Base-by-base conservation (phyloP, 2,888 invertebrate species). In the Papilio gigon region DNA sequence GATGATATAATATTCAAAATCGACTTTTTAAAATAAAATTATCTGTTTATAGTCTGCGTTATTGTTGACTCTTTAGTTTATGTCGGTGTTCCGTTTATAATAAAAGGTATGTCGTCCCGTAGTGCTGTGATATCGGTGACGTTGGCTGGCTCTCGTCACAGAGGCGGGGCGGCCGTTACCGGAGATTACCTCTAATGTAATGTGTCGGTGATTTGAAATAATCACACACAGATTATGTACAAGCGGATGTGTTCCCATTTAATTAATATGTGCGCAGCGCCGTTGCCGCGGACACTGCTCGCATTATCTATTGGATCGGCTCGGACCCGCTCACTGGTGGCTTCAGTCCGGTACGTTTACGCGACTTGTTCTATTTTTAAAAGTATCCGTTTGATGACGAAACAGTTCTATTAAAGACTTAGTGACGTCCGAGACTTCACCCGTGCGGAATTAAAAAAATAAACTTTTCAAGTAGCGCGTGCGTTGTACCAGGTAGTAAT, bases 181-280 rank as follows among this genome's bases (percentile, higher is more conserved):
- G 78, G 83, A 88, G 90, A 89, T 90, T 89, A 90, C 88, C 84
- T 83, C 84, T 88, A 89, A 88, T 90, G 89, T 89, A 84, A 89
- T 85, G 88, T 85, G 86, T 81, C 81, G 88, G 86, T 85, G 87
- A 91, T 91, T 90, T 89, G 87, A 91, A 90, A 91, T 91, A 90
- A 91, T 90, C 88, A 84, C 88, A 77, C 82, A 84, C 83, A 84
- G 89, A 89, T 89, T 88, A 89, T 83, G 74, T 77, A 79, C 78
- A 80, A 78, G 79, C 74, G 76, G 78, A 77, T 81, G 82, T 83
- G 79, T 79, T 76, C 78, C 81, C 82, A 80, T 85, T 85, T 86
- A 86, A 89, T 90, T 85, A 86, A 86, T 88, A 85, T 76, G 76
- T 76, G 73, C n/a, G n/a, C 74, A 76, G 72, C 72, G 71, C 67